Conservation (phyloP, 2,113 vertebrate genomes). For the Chaetura pelagica region DNA sequence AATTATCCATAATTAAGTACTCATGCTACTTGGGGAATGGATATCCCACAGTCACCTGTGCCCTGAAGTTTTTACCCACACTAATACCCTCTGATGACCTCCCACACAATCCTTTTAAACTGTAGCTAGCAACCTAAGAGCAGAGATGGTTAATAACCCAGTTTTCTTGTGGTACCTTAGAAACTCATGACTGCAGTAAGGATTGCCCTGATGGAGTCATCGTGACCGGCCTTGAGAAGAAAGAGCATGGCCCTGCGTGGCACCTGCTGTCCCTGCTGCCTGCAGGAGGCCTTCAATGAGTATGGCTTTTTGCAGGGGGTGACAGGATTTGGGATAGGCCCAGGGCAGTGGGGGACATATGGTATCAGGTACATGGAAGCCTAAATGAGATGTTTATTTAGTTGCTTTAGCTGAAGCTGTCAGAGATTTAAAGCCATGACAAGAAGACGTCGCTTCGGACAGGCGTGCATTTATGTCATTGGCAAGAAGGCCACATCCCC, state of each 20-base stretch:
- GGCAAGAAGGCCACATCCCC: background rate
- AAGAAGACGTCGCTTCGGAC: background rate
- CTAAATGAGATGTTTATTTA: background rate
- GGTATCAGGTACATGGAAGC: background rate
- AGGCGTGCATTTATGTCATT: background rate
- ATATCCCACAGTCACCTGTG: background rate
- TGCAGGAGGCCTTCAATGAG: background rate
- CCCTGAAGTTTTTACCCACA: background rate
- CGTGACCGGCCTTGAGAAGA: background rate
- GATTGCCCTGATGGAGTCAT: background rate
- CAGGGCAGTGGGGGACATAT: background rate
- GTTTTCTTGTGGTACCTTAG: background rate
- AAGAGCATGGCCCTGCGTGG: accelerated
- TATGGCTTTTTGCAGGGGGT: too few species aligned
- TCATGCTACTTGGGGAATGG: background rate
- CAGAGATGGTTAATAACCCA: background rate
- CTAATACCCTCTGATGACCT: background rate
- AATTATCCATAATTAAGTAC: background rate
- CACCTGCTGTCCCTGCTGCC: background rate
- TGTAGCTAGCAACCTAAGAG: background rate
- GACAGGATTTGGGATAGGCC: background rate
- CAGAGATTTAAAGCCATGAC: background rate
- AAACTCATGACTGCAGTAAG: background rate
- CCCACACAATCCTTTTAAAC: background rate
- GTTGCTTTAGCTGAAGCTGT: background rate